A percentile compares a stretch with the other conserved stretches of the same genome.
phyloP scores from a whole-genome alignment of 2,113 vertebrate species.

The Macquaria australasica region DNA sequence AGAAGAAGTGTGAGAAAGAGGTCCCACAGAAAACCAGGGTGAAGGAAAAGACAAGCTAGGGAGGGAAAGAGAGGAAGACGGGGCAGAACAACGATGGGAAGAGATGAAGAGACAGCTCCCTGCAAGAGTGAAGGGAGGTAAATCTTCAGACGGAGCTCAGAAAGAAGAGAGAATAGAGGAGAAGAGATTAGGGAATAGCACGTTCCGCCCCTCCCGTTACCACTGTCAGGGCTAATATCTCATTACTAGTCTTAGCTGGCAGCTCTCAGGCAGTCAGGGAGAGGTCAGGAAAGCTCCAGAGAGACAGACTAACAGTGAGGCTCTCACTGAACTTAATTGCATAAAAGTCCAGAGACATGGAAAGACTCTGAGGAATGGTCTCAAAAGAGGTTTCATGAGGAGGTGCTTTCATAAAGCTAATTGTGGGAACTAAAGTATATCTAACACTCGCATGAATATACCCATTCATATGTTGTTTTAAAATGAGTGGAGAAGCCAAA shows the following conservation, averaged over 20 bases:
- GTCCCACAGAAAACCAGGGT: neutral
- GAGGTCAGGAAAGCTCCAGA: slow-evolving; percentile 66
- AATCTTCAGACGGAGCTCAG: slow-evolving; percentile 2
- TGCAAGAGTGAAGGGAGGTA: slow-evolving; percentile 2
- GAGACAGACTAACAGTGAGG: slow-evolving; percentile 37
- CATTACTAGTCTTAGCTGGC: slow-evolving; percentile 67
- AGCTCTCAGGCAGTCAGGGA: slow-evolving; percentile 66
- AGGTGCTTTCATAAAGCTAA: slow-evolving; percentile 18
- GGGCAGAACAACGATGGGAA: neutral
- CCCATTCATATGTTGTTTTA: neutral
- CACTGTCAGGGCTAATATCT: slow-evolving; percentile 67
- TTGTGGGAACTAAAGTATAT: slow-evolving; percentile 23
- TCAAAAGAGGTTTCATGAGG: slow-evolving; percentile 16
- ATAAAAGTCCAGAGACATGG: slow-evolving; percentile 43
- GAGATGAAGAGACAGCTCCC: neutral
- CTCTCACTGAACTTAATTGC: slow-evolving; percentile 46
- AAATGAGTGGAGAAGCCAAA: neutral
- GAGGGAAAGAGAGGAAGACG: neutral
- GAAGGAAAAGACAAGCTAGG: neutral
- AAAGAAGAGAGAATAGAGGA: slow-evolving; percentile 20
- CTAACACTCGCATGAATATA: neutral
- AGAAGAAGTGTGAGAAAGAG: slow-evolving; percentile 8
- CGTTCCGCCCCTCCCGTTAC: slow-evolving; percentile 46
- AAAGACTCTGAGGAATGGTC: slow-evolving; percentile 21
- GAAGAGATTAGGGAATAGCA: slow-evolving; percentile 43